Percentiles rank a stretch among this genome's conserved stretches.
phyloP scores from a whole-genome alignment of 2,888 invertebrate genomes.

The Drosophila siamana region DNA sequence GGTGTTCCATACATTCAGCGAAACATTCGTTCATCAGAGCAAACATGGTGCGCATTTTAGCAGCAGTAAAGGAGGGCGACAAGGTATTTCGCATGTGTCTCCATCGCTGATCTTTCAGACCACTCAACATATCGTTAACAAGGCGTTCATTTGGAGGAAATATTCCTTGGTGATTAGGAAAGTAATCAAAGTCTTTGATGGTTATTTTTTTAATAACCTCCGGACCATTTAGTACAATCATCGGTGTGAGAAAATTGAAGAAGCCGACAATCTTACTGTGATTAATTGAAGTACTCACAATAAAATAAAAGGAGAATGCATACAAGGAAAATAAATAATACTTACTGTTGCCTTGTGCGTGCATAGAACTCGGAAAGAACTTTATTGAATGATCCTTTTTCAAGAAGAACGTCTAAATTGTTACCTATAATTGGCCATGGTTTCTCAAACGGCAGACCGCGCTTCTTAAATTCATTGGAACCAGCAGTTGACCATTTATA shows the following conservation, averaged over 20 bases:
- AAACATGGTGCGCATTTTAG: slow-evolving; percentile 86
- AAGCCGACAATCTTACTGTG: slow-evolving; percentile 84
- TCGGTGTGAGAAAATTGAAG: slow-evolving; percentile 74
- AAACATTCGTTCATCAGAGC: slow-evolving; percentile 75
- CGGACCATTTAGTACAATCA: slow-evolving; percentile 78
- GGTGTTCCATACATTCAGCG: slow-evolving; percentile 70
- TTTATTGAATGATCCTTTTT: slow-evolving; percentile 51
- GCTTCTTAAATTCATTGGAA: slow-evolving; percentile 60
- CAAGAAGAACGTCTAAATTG: slow-evolving; percentile 18
- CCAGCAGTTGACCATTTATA: slow-evolving; percentile 71
- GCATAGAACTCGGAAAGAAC: slow-evolving; percentile 51
- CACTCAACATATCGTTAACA: slow-evolving; percentile 78
- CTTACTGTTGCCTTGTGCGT: slow-evolving; percentile 64
- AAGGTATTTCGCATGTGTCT: slow-evolving; percentile 84
- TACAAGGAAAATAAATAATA: background rate
- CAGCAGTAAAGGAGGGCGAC: slow-evolving; percentile 86
- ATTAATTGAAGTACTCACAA: background rate
- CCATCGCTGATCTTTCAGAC: slow-evolving; percentile 80
- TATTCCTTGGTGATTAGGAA: slow-evolving; percentile 84
- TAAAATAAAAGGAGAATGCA: background rate
- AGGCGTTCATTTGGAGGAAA: slow-evolving; percentile 85
- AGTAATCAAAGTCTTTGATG: slow-evolving; percentile 84
- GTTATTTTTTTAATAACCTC: slow-evolving; percentile 82
- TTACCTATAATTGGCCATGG: slow-evolving; percentile 75
- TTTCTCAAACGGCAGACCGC: slow-evolving; percentile 66